These are phyloP conservation scores for human (Homo sapiens) DNA, from an alignment of 2,113 vertebrate species.

Conservation along the genomic window DNA sequence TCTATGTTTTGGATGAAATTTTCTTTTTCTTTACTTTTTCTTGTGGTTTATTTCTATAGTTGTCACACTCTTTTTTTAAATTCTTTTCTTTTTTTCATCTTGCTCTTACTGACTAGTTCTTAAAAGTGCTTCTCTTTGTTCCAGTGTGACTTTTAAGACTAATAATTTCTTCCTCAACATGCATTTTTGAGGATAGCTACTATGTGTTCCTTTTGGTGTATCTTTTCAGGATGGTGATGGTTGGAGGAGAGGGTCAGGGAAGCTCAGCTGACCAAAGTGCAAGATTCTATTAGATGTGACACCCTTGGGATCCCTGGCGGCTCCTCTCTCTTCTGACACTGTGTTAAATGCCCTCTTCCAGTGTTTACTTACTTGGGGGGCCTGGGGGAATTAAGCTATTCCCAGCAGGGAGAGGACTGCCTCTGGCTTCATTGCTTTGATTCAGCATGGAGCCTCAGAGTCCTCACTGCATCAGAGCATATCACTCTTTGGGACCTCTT, in stretches of 20 bases:
- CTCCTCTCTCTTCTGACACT: not conserved
- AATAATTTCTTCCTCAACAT: not conserved
- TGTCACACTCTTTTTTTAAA: not conserved
- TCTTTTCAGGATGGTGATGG: not conserved
- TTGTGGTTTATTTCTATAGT: not conserved
- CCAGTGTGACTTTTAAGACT: not conserved
- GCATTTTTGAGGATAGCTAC: not conserved
- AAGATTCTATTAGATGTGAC: not conserved
- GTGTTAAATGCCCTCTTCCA: not conserved
- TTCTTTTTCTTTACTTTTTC: not conserved
- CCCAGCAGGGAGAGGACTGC: rapidly evolving
- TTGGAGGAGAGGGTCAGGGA: not conserved
- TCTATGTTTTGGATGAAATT: not conserved
- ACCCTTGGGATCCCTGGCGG: not conserved
- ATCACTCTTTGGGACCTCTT: not conserved
- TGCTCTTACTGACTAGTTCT: not conserved
- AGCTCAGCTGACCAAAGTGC: not conserved
- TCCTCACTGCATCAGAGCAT: not conserved
- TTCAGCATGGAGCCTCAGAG: not conserved
- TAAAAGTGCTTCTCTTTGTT: not conserved
- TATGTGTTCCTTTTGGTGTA: not conserved
- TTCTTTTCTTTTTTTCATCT: not conserved
- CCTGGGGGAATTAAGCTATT: not conserved
- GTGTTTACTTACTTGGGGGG: not conserved
- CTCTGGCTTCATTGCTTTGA: not conserved